Conservation (phyloP, 2,113 vertebrate species). For the Nothoprocta pentlandii region DNA sequence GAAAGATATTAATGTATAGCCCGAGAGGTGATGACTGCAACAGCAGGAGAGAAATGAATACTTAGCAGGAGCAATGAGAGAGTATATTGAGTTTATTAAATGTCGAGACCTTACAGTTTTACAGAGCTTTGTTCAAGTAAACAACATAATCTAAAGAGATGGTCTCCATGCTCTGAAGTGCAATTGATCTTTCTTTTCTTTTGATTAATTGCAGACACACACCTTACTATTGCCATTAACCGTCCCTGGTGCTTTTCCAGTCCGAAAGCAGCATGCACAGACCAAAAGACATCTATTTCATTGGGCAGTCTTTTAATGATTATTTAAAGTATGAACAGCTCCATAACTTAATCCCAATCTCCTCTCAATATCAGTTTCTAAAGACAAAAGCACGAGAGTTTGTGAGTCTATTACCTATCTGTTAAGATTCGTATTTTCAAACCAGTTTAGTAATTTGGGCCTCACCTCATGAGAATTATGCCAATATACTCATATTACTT, state of each 20-base stretch:
- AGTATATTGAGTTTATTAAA: background rate
- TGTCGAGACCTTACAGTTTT: background rate
- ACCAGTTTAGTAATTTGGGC: background rate
- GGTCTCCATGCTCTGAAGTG: background rate
- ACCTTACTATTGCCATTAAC: background rate
- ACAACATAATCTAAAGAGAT: background rate
- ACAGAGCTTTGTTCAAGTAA: background rate
- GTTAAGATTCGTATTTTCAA: background rate
- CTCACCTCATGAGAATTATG: background rate
- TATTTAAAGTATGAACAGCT: background rate
- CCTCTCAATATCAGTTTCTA: background rate
- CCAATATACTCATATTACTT: background rate
- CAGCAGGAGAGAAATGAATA: background rate
- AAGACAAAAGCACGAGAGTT: background rate
- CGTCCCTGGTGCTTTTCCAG: background rate
- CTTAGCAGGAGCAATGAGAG: background rate
- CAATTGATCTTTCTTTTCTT: conserved; percentile 44
- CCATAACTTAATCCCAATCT: background rate
- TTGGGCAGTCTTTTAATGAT: background rate
- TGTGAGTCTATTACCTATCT: background rate
- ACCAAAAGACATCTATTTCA: background rate
- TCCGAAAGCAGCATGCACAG: background rate
- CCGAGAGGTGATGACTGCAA: background rate
- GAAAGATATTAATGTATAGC: background rate
- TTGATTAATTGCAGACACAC: conserved; percentile 54